Evolutionary conservation across 2,888 invertebrate species (phyloP), one percentile per base, ranked within the genome.

Genomic region (Drosophila merina): DNA sequence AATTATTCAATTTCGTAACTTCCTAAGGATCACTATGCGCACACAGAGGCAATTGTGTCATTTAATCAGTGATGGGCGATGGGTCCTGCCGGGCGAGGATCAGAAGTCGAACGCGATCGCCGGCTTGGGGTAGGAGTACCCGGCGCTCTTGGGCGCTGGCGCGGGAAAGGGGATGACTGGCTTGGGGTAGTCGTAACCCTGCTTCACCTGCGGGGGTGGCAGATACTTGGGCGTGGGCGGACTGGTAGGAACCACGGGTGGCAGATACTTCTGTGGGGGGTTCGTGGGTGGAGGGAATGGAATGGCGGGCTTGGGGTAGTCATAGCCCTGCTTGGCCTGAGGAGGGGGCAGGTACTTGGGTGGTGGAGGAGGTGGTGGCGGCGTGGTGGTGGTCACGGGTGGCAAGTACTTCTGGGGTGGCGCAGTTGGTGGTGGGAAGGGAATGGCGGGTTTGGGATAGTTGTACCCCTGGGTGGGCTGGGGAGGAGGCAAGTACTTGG

Each of bases 41-140:
- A 81, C 85, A 74, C 59, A 77, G 85, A 86, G 87, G 88, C 76
- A 86, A 86, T 84, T 76, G 82, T 78, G 82, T 86, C 85, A 68
- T 62, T 59, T 78, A 72, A 72, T 75, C 68, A 70, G 57, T 75
- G 75, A 72, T 70, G 75, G 44, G 52, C 26, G 57, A 57, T 42
- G 40, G 20, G 12, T 42, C 14, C 40, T 42, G 14, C 31, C 51
- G 38, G 33, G 52, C 30, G 52, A 12, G 2, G 30, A 30, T 80
- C 76, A 89, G 48, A 69, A 90, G 45, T 80, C 57, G 51, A 89
- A 89, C 12, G 79, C 64, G 52, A 87, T 72, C 31, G 81, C 62
- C n/a, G 90, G 89, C 51, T 80, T 78, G 0, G 90, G 89, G 51
- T 89, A 89, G 5, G 79, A 79, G 56, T 89, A 89, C 26, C 88